Conservation (phyloP, 2,113 vertebrate species). For the Tachysurus vachellii region DNA sequence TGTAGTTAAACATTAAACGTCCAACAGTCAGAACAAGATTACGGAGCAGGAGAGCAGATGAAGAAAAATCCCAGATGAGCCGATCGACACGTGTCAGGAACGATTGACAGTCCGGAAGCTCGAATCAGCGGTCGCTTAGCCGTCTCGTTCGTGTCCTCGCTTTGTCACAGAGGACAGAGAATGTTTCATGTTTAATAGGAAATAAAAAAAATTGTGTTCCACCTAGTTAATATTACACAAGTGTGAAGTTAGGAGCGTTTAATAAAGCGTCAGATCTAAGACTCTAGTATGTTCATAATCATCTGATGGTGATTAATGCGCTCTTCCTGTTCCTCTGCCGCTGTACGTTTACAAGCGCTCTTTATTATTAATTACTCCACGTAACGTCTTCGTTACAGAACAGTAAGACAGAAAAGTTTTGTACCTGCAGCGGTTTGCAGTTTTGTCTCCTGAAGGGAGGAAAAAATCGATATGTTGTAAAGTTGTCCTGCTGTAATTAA, state of each 20-base stretch:
- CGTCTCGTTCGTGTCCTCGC: background rate
- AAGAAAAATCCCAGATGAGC: background rate
- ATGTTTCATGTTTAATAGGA: no score
- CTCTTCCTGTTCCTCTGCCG: no score
- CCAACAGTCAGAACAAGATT: no score
- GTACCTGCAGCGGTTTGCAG: background rate
- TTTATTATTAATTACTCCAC: background rate
- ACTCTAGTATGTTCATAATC: no score
- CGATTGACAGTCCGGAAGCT: background rate
- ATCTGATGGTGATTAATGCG: no score
- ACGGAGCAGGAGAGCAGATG: no score
- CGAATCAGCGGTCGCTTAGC: background rate
- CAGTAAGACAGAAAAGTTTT: background rate
- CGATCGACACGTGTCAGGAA: background rate
- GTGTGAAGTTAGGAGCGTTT: no score
- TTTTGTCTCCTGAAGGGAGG: background rate
- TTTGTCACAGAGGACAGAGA: no score
- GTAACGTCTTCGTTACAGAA: background rate
- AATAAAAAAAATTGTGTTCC: no score
- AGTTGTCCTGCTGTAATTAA: background rate
- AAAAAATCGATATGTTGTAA: background rate
- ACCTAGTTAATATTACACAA: no score
- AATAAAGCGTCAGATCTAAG: background rate
- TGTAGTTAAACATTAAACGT: background rate
- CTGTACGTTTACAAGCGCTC: background rate